These are phyloP conservation scores for Donacobius atricapilla DNA, from an alignment of 2,113 vertebrate species.

Conservation along the genomic window DNA sequence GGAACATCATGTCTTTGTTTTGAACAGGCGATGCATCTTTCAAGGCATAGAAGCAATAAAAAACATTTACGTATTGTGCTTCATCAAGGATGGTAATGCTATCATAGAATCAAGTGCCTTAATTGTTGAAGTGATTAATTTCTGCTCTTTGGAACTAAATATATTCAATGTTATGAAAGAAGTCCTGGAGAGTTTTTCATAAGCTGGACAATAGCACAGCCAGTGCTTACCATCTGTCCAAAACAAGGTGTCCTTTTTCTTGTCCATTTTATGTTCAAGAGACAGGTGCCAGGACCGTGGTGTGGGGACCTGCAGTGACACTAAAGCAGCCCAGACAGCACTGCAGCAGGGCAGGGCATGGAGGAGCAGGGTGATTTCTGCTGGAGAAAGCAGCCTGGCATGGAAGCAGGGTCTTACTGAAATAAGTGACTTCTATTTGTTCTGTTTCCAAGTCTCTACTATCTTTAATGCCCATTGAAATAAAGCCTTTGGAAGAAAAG, in stretches of 20 bases:
- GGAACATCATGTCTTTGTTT: neutral
- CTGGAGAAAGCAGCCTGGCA: neutral
- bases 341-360: neutral
- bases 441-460: neutral
- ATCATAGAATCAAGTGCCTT: neutral
- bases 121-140: neutral
- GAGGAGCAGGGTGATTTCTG: neutral
- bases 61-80: neutral
- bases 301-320: neutral
- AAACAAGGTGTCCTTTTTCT: neutral
- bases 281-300: neutral
- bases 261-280: neutral
- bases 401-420: neutral
- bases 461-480: neutral
- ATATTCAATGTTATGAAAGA: neutral
- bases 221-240: neutral
- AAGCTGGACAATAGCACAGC: neutral
- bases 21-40: neutral
- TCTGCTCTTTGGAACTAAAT: neutral
- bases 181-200: neutral
- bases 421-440: neutral
- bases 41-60: neutral
- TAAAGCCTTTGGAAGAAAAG: neutral
- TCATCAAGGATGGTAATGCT: neutral
- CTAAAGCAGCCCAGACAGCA: neutral